A percentile compares a stretch with the other conserved stretches of the same genome.
Conservation (phyloP, 2,797 vertebrate species). For the Cheirogaleus major region DNA sequence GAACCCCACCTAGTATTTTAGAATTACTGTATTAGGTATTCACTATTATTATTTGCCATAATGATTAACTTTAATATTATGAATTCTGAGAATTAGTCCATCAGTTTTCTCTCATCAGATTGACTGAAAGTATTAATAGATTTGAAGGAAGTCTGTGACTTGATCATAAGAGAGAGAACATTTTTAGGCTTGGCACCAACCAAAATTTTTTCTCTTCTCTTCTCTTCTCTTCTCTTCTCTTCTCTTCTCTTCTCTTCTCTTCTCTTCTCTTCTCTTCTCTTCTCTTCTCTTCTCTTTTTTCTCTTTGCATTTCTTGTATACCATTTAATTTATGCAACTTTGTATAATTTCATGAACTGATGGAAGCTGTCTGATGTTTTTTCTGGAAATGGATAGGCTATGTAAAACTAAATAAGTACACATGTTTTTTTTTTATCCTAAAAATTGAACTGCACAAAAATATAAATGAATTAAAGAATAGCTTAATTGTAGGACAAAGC, state of each 20-base stretch:
- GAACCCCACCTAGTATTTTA: neutral
- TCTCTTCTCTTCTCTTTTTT: too few relatives aligned
- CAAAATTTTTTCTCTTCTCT: neutral
- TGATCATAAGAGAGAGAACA: neutral
- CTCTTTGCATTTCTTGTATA: neutral
- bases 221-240: too few relatives aligned
- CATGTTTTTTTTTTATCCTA: neutral
- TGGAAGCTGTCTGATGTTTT: neutral
- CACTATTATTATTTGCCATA: neutral
- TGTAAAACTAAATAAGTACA: neutral
- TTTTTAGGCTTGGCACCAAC: neutral
- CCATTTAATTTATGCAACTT: neutral
- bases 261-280: too few relatives aligned
- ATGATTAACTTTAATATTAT: neutral
- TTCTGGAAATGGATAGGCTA: neutral
- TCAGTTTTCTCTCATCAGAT: neutral
- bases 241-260: too few relatives aligned
- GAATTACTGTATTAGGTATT: neutral
- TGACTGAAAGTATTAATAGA: neutral
- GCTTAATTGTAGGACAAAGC: neutral
- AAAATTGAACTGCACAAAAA: neutral
- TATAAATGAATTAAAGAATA: neutral
- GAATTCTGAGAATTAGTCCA: neutral
- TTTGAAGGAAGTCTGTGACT: neutral
- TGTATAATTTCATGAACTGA: neutral